Conservation (phyloP, 2,888 invertebrate genomes). For the Tribolium freemani region DNA sequence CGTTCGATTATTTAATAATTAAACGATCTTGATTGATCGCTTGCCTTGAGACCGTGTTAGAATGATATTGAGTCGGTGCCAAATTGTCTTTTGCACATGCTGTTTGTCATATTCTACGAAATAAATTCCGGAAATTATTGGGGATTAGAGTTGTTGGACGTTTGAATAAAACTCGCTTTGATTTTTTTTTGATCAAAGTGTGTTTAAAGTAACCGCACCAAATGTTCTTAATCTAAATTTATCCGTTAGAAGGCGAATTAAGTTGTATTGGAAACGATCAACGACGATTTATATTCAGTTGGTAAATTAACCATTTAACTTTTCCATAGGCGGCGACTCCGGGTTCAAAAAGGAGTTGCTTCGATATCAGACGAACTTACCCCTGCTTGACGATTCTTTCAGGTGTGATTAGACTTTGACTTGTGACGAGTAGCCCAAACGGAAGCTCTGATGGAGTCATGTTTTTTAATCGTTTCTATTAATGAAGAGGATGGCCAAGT, state of each 20-base stretch:
- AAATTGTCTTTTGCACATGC: background rate
- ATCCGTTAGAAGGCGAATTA: background rate
- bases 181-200: background rate
- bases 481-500: slow-evolving; percentile 15
- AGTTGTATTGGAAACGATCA: slow-evolving; percentile 6
- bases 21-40: slow-evolving; percentile 1
- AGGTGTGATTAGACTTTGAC: background rate
- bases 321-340: background rate
- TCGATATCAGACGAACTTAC: background rate
- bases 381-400: background rate
- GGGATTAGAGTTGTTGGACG: background rate
- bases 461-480: slow-evolving; percentile 10
- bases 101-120: background rate
- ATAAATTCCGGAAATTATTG: background rate
- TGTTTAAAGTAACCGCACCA: background rate
- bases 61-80: background rate
- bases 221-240: background rate
- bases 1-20: slow-evolving; percentile 17
- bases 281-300: background rate
- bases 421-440: background rate
- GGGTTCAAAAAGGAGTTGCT: background rate
- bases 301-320: slow-evolving; percentile 19
- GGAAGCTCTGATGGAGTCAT: background rate
- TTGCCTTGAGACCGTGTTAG: slow-evolving; percentile 5
- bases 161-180: background rate